Conservation (phyloP, 2,113 vertebrate genomes). For the Eulacestoma nigropectus region DNA sequence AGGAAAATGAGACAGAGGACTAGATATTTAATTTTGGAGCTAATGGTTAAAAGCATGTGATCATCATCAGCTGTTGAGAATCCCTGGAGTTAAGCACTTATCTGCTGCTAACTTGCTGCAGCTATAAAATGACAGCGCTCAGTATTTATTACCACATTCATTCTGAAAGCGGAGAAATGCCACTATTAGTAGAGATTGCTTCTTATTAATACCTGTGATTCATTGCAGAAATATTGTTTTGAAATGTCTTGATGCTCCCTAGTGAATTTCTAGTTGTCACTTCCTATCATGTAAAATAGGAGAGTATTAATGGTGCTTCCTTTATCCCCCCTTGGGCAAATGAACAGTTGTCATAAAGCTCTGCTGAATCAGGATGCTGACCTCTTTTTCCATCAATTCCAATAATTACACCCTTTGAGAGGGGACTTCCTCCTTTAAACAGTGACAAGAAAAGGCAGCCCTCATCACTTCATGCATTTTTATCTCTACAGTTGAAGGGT, state of each 20-base stretch:
- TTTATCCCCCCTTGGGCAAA: constrained; percentile 12
- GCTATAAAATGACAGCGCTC: neutral
- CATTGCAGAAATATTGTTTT: constrained; percentile 6
- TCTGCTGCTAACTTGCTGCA: neutral
- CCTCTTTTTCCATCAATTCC: constrained; percentile 34
- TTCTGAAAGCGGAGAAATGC: neutral
- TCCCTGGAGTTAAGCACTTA: neutral
- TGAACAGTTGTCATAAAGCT: constrained; percentile 15
- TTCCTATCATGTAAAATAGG: neutral
- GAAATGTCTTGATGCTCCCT: neutral
- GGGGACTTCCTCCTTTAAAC: neutral
- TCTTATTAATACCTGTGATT: constrained; percentile 41
- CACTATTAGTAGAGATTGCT: neutral
- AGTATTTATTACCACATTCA: neutral
- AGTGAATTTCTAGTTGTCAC: constrained; percentile 5
- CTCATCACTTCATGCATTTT: neutral
- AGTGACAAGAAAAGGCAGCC: neutral
- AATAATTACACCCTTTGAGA: constrained; percentile 7
- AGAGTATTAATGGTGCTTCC: neutral
- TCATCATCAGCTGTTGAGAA: neutral
- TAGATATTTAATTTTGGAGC: neutral
- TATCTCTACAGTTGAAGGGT: neutral
- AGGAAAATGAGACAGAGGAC: neutral
- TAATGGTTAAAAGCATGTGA: neutral
- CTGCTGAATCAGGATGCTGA: constrained; percentile 3